These are phyloP conservation scores for Pteromalus puparum DNA, from an alignment of 1,140 invertebrate species.

Conservation along the genomic window DNA sequence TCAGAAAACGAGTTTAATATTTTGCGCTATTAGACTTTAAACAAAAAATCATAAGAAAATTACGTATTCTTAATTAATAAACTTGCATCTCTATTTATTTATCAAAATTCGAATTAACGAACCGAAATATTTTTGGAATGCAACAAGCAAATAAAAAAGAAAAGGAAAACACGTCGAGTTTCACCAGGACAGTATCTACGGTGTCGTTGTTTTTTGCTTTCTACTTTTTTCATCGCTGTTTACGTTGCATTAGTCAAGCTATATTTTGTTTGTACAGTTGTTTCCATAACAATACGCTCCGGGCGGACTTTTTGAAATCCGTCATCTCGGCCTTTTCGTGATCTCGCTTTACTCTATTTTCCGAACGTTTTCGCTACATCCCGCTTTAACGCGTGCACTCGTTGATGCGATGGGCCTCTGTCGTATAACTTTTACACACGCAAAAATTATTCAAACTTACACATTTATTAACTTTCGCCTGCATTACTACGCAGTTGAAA, in stretches of 20 bases:
- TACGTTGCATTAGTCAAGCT: constrained; percentile 59
- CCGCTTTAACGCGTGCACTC: neutral
- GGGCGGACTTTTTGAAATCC: constrained; percentile 36
- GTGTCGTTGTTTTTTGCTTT: constrained; percentile 16
- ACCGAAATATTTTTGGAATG: neutral
- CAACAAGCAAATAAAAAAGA: neutral
- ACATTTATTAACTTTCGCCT: neutral
- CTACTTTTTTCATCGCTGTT: constrained; percentile 53
- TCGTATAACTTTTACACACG: no score
- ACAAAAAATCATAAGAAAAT: no score
- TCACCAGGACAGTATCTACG: neutral
- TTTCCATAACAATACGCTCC: constrained; percentile 61
- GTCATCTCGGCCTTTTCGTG: constrained; percentile 37
- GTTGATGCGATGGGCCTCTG: no score
- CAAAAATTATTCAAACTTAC: neutral
- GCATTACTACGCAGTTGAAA: neutral
- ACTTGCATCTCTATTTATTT: neutral
- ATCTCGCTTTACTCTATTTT: constrained; percentile 22
- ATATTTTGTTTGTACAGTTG: constrained; percentile 63
- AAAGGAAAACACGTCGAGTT: neutral
- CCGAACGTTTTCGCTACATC: constrained; percentile 15
- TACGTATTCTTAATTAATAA: no score
- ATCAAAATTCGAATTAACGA: neutral
- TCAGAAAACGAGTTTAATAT: no score
- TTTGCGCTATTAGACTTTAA: no score